Evolutionary conservation across 2,888 invertebrate species (phyloP).

Genomic region (Agonopterix alstromeriana): DNA sequence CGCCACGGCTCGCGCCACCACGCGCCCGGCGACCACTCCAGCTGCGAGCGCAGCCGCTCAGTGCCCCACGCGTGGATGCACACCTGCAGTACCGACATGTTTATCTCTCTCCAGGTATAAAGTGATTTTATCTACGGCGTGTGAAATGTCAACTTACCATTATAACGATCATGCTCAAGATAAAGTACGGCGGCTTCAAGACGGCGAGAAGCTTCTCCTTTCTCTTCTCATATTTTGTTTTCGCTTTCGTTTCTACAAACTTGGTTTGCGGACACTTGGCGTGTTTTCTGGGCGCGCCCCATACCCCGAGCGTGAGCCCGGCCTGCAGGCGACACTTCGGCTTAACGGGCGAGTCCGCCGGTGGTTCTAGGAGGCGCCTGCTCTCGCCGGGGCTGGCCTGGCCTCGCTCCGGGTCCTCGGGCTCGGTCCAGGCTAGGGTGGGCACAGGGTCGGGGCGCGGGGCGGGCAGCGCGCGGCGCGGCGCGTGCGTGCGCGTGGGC

Average conservation of each 20-base stretch:
- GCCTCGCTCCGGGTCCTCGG: conserved; percentile 31
- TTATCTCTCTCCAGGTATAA: too few species aligned
- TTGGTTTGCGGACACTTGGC: conserved; percentile 18
- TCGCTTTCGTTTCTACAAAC: conserved; percentile 8
- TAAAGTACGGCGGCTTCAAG: conserved; percentile 58
- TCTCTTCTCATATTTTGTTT: conserved; percentile 48
- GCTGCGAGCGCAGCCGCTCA: conserved; percentile 22
- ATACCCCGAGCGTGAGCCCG: conserved; percentile 46
- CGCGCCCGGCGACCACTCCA: conserved; percentile 53
- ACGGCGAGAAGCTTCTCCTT: conserved; percentile 47
- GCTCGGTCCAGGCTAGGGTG: conserved; percentile 55
- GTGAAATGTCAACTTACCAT: conserved; percentile 42
- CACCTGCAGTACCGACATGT: conserved; percentile 24
- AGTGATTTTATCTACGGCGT: too few species aligned
- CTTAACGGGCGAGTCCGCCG: conserved; percentile 19
- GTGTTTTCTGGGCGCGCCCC: conserved; percentile 23
- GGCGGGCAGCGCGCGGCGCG: conserved; percentile 27
- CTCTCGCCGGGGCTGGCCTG: conserved; percentile 46
- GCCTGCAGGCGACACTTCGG: conserved; percentile 40
- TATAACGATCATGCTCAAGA: conserved; percentile 51
- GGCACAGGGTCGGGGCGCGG: conserved; percentile 24
- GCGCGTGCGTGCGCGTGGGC: conserved; percentile 19
- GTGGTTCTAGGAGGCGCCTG: conserved; percentile 35
- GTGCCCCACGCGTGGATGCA: conserved; percentile 37
- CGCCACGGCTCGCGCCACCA: conserved; percentile 86